These are phyloP conservation scores for Drosophila navojoa DNA, from an alignment of 1,140 invertebrate species.

Conservation along the genomic window DNA sequence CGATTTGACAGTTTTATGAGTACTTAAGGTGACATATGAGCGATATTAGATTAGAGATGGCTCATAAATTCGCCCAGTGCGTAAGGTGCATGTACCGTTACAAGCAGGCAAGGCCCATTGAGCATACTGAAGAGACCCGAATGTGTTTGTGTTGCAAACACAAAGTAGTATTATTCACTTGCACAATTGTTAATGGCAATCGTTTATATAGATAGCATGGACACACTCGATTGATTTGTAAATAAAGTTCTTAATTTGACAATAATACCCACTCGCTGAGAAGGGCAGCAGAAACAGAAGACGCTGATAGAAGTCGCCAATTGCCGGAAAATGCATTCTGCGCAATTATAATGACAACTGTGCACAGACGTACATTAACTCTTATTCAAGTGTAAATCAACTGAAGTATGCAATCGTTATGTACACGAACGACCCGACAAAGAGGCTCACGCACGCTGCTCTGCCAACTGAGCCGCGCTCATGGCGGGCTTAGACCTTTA, in stretches of 20 bases:
- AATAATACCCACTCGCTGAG: slow-evolving; percentile 61
- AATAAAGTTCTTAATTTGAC: slow-evolving; percentile 36
- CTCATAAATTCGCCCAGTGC: slow-evolving; percentile 59
- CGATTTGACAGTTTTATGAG: slow-evolving; percentile 62
- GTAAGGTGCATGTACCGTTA: slow-evolving; percentile 39
- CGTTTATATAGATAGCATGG: slow-evolving; percentile 28
- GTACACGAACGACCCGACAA: slow-evolving; percentile 33
- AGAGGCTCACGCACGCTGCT: slow-evolving; percentile 55
- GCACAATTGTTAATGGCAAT: slow-evolving; percentile 33
- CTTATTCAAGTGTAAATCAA: not conserved
- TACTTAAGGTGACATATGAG: slow-evolving; percentile 50
- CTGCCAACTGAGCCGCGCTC: slow-evolving; percentile 58
- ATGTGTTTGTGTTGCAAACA: slow-evolving; percentile 32
- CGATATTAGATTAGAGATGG: slow-evolving; percentile 45
- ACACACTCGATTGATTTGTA: slow-evolving; percentile 65
- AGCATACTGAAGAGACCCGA: not conserved
- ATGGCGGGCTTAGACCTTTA: slow-evolving; percentile 57
- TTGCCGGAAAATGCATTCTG: slow-evolving; percentile 72
- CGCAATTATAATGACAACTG: not conserved
- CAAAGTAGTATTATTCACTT: not conserved
- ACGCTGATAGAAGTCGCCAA: slow-evolving; percentile 70
- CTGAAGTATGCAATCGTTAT: slow-evolving; percentile 3
- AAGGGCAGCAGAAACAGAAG: slow-evolving; percentile 68
- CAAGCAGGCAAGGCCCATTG: slow-evolving; percentile 18
- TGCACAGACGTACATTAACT: not conserved